A percentile compares a stretch with the other conserved stretches of the same genome.
These are phyloP conservation scores for Mythimna vitellina DNA, from an alignment of 2,888 invertebrate genomes.

Conservation along the genomic window DNA sequence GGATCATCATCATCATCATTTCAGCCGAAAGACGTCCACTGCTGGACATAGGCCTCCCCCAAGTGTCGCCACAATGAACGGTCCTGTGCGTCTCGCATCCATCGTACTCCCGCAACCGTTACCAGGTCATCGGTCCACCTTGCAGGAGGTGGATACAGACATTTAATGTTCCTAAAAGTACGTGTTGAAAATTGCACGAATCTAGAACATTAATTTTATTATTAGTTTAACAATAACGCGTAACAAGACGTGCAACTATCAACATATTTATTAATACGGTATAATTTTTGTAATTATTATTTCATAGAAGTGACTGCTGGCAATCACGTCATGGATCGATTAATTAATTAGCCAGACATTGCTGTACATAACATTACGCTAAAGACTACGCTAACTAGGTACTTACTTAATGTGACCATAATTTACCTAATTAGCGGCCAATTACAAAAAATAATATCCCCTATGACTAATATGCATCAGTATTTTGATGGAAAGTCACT, in stretches of 20 bases:
- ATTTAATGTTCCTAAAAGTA: not conserved
- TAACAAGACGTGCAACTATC: not conserved
- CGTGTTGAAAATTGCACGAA: not conserved
- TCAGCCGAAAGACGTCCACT: no score
- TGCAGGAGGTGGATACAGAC: no score
- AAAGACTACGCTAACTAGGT: not conserved
- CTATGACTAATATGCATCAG: conserved; percentile 24
- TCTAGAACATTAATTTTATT: not conserved
- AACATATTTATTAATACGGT: no score
- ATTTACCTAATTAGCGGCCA: conserved; percentile 18
- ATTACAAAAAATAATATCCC: conserved; percentile 4
- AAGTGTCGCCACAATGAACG: no score
- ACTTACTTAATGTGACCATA: conserved; percentile 6
- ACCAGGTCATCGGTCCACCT: no score
- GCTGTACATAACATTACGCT: conserved; percentile 4
- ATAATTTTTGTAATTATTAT: not conserved
- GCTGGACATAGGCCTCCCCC: no score
- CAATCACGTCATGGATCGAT: not conserved
- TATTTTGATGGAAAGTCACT: conserved; percentile 14
- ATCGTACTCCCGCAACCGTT: no score
- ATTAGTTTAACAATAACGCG: not conserved
- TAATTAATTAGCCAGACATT: not conserved
- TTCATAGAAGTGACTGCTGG: conserved; percentile 2
- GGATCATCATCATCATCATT: no score
- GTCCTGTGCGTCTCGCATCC: no score